Evolutionary conservation across 92 coral and sea anemone species (phyloP), one percentile per base, ranked within the genome.

Genomic region (Parazoanthus swiftii): DNA sequence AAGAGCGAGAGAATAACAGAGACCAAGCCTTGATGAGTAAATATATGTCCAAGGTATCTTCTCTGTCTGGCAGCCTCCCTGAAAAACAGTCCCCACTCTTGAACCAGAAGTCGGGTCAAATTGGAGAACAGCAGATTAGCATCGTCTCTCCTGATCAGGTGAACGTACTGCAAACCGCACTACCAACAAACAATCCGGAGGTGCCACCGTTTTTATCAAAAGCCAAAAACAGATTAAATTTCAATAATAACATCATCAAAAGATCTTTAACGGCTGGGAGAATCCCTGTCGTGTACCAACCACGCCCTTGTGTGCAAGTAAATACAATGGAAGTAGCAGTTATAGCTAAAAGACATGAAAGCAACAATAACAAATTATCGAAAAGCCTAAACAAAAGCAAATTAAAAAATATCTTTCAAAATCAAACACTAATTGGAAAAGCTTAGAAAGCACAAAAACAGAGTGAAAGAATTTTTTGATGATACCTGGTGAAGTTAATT

Each of bases 41-140:
- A 59, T 93, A 91, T 88, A 71, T 95, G 91, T 90, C 86, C 82
- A 89, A 94, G 73, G 73, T 92, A 33, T 92, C 91, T 50, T 93
- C 95, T 56, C 84, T 93, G 16, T 86, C 94, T 14, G 67, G 59
- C 50, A 88, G 75, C 77, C 81, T 81, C 13, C 90, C 93, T 3
- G 90, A 88, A 42, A 92, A 86, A 89, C 94, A 92, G 81, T 25
- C 6, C 46, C 87, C 87, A 3, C 42, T 84, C 63, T n/a, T 84
- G 74, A 85, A 88, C 16, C 88, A 89, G 50, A 90, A 95, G 15
- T 91, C 92, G 77, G 94, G 91, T 85, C 89, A 88, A 50, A 93
- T 95, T 11, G 93, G 92, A 82, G 95, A 93, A 79, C 99, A 97
- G 90, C 91, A 90, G 77, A 91, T 97, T 37, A 94, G 98, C 76